Evolutionary conservation across 2,797 vertebrate species (phyloP).

Genomic region (Syngnathus rostellatus): DNA sequence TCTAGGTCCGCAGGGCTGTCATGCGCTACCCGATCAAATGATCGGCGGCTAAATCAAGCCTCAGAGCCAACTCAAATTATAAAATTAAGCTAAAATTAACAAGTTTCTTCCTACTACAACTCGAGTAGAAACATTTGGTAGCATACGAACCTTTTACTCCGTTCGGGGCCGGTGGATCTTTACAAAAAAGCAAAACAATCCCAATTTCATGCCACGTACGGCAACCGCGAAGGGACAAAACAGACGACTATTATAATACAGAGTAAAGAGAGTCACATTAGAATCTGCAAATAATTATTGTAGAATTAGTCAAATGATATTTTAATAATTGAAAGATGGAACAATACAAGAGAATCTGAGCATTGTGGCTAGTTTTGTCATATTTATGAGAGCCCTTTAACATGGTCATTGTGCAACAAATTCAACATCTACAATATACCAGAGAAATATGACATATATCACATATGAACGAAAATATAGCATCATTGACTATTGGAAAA

Average conservation of each 20-base stretch:
- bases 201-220: slow-evolving; percentile 32
- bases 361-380: not conserved
- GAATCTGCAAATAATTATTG: slow-evolving; percentile 29
- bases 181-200: slow-evolving; percentile 47
- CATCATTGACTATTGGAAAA: not conserved
- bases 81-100: not conserved
- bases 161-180: slow-evolving; percentile 35
- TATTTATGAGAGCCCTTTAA: not conserved
- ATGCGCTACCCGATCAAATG: not conserved
- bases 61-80: not conserved
- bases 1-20: slow-evolving; percentile 5
- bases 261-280: not conserved
- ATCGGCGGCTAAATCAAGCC: not conserved
- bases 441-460: not conserved
- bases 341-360: not conserved
- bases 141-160: slow-evolving; percentile 46
- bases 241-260: not conserved
- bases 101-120: not conserved
- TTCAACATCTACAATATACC: not conserved
- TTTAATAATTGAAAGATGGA: slow-evolving; percentile 4
- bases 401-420: not conserved
- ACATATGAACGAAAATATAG: not conserved
- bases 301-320: slow-evolving; percentile 10
- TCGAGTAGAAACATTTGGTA: not conserved
- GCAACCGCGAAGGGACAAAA: slow-evolving; percentile 33